phyloP scores from a whole-genome alignment of 2,888 invertebrate species.

The Mayetiola destructor region DNA sequence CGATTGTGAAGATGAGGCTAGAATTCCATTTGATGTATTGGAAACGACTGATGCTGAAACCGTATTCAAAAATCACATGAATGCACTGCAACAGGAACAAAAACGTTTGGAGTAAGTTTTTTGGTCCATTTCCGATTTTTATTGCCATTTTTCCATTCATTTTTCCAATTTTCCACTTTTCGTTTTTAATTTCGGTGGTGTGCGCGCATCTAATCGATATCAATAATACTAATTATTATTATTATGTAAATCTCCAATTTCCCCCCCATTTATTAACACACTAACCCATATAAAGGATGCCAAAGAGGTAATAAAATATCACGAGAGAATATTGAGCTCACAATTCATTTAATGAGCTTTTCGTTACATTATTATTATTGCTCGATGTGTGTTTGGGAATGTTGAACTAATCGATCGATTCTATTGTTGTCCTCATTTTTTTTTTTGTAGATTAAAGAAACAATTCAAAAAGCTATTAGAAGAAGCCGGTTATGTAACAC shows the following conservation, averaged over 20 bases:
- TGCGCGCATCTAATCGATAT: not conserved
- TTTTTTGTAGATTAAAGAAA: slow-evolving; percentile 62
- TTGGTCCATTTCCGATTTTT: not conserved
- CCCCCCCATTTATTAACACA: not conserved
- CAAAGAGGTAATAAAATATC: slow-evolving; percentile 37
- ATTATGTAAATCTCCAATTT: no score
- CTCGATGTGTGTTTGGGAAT: slow-evolving; percentile 12
- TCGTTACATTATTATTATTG: slow-evolving; percentile 11
- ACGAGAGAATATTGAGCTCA: not conserved
- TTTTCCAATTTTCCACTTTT: not conserved
- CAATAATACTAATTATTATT: not conserved
- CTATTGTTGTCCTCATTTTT: slow-evolving; percentile 7
- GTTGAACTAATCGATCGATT: no score
- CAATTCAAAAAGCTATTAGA: slow-evolving; percentile 86
- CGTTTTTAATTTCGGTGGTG: not conserved
- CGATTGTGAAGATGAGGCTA: slow-evolving; percentile 46
- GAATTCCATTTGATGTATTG: slow-evolving; percentile 85
- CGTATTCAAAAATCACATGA: slow-evolving; percentile 81
- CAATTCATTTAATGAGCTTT: not conserved
- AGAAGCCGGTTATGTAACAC: slow-evolving; percentile 88
- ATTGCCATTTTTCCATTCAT: not conserved
- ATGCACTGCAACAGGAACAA: slow-evolving; percentile 81
- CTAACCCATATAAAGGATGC: slow-evolving; percentile 32
- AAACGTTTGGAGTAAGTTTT: slow-evolving; percentile 74
- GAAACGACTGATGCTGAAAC: slow-evolving; percentile 84